phyloP scores from a whole-genome alignment of 2,113 vertebrate genomes.

The Rousettus leschenaultii region DNA sequence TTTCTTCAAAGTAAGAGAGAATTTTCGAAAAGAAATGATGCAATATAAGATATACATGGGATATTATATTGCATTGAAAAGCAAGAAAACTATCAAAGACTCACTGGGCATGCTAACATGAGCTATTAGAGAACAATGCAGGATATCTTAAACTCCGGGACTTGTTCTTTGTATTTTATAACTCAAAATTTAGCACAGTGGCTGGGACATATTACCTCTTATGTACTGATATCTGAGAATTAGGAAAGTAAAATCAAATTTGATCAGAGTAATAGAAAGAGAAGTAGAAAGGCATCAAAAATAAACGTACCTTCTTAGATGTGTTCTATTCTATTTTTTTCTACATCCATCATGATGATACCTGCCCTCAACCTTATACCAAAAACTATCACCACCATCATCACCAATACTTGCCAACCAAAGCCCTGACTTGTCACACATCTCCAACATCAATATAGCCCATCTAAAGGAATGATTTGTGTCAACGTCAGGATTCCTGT shows the following conservation, averaged over 20 bases:
- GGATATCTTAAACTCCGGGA: neutral
- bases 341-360: neutral
- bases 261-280: neutral
- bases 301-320: neutral
- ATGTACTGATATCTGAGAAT: neutral
- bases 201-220: neutral
- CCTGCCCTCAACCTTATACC: neutral
- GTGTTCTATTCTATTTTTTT: neutral
- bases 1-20: neutral
- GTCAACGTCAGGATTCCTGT: neutral
- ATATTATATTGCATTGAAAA: neutral
- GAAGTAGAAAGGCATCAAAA: neutral
- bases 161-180: neutral
- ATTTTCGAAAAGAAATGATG: neutral
- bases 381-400: neutral
- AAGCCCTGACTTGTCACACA: neutral
- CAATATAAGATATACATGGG: neutral
- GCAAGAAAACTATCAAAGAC: neutral
- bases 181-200: neutral
- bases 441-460: neutral
- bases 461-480: neutral
- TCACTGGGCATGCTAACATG: neutral
- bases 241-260: neutral
- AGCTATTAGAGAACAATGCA: neutral
- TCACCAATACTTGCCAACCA: neutral